Percentiles rank a stretch among this genome's conserved stretches.
These are phyloP conservation scores for Plutomurus gul DNA, from an alignment of 1,140 invertebrate species.

Conservation along the genomic window DNA sequence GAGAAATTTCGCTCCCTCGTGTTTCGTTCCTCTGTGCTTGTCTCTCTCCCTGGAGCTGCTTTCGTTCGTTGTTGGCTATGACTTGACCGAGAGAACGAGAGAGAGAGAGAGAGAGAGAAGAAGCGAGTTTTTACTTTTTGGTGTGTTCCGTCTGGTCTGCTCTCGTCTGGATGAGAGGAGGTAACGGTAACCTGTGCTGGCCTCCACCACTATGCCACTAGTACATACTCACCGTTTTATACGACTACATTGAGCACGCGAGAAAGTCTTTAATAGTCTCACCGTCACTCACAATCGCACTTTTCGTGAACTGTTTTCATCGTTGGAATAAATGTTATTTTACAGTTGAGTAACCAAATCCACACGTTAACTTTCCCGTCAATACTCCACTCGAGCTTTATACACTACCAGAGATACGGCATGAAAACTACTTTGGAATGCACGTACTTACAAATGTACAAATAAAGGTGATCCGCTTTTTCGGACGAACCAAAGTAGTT, in stretches of 20 bases:
- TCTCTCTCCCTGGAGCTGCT: constrained; percentile 15
- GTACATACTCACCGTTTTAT: neutral
- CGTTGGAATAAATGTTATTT: constrained; percentile 35
- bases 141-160: neutral
- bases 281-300: constrained; percentile 46
- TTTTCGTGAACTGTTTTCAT: constrained; percentile 34
- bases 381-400: neutral
- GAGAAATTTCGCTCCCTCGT: neutral
- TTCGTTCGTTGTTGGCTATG: neutral
- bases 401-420: no score
- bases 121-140: neutral
- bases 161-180: no score
- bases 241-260: constrained; percentile 34
- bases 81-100: no score
- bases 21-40: neutral
- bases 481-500: neutral
- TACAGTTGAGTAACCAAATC: constrained; percentile 31
- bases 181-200: neutral
- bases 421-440: neutral
- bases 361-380: constrained; percentile 11
- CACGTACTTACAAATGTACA: neutral
- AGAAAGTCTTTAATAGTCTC: constrained; percentile 46
- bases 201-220: neutral
- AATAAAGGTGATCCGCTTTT: neutral
- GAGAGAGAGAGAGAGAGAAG: no score